Evolutionary conservation across 2,888 invertebrate genomes (phyloP).

Genomic region (Plebejus anna): DNA sequence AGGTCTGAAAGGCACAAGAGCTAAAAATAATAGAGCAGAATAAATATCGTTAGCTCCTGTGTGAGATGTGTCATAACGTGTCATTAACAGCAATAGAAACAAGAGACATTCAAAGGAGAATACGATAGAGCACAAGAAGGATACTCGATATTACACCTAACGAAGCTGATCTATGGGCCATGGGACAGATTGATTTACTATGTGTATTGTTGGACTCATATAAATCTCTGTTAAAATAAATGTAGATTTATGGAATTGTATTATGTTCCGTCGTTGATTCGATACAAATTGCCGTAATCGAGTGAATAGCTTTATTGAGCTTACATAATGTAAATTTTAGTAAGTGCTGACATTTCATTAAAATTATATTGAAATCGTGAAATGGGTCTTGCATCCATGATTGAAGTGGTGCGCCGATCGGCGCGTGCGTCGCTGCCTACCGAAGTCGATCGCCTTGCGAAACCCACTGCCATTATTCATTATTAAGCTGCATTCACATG

Average conservation of each 20-base stretch:
- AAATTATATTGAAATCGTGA: constrained; percentile 77
- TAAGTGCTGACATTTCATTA: constrained; percentile 77
- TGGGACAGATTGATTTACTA: constrained; percentile 23
- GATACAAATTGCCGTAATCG: constrained; percentile 28
- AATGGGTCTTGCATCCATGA: constrained; percentile 72
- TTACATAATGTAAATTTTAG: constrained; percentile 70
- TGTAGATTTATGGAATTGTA: constrained; percentile 28
- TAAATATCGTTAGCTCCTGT: not conserved
- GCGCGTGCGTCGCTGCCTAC: constrained; percentile 55
- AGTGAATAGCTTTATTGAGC: constrained; percentile 35
- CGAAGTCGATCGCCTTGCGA: constrained; percentile 64
- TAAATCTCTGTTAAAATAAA: constrained; percentile 27
- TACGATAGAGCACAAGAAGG: not conserved
- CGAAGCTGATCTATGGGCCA: constrained; percentile 23
- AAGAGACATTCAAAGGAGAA: not conserved
- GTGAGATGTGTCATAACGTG: not conserved
- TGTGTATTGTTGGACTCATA: constrained; percentile 11
- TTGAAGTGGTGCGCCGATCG: constrained; percentile 55
- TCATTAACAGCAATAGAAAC: not conserved
- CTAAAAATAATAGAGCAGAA: not conserved
- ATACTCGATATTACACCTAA: constrained; percentile 18
- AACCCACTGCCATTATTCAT: constrained; percentile 40
- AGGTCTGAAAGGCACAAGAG: not conserved
- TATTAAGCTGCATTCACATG: constrained; percentile 36
- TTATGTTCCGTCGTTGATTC: constrained; percentile 18